Conservation (phyloP, 2,113 vertebrate genomes). For the Xenopus tropicalis region DNA sequence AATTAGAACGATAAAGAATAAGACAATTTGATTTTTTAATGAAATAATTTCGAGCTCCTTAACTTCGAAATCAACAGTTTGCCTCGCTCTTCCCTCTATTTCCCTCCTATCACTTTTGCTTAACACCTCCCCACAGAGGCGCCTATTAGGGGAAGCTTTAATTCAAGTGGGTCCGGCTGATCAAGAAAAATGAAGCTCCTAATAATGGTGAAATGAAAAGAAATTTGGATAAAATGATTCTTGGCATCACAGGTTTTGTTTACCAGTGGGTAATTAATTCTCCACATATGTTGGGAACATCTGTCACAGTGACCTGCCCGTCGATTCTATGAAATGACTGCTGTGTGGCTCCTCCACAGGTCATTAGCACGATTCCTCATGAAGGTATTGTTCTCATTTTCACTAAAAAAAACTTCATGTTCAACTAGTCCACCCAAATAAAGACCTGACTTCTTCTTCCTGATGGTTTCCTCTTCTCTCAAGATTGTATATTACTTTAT, state of each 20-base stretch:
- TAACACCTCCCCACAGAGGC: slow-evolving; percentile 36
- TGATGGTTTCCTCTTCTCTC: no score
- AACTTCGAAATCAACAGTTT: slow-evolving; percentile 63
- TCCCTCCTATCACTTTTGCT: slow-evolving; percentile 22
- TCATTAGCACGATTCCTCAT: slow-evolving; percentile 83
- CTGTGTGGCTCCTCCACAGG: slow-evolving; percentile 83
- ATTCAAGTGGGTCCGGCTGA: slow-evolving; percentile 76
- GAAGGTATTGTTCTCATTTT: slow-evolving; percentile 62
- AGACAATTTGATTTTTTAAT: slow-evolving; percentile 59
- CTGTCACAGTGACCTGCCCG: slow-evolving; percentile 95
- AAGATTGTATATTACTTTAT: no score
- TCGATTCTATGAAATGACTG: slow-evolving; percentile 87
- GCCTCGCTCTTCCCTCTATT: no score
- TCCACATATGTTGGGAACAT: slow-evolving; percentile 99
- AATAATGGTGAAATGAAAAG: slow-evolving; percentile 87
- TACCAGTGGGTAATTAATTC: slow-evolving; percentile 99
- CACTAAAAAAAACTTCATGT: background rate
- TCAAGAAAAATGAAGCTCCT: slow-evolving; percentile 95
- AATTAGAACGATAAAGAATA: no score
- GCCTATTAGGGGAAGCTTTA: slow-evolving; percentile 71
- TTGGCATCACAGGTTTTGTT: slow-evolving; percentile 96
- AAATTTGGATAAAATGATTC: slow-evolving; percentile 97
- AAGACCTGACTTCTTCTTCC: background rate
- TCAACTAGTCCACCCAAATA: background rate
- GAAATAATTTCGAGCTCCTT: slow-evolving; percentile 84